phyloP scores from a whole-genome alignment of 1,140 invertebrate genomes.

The Sycophaga agraensis region DNA sequence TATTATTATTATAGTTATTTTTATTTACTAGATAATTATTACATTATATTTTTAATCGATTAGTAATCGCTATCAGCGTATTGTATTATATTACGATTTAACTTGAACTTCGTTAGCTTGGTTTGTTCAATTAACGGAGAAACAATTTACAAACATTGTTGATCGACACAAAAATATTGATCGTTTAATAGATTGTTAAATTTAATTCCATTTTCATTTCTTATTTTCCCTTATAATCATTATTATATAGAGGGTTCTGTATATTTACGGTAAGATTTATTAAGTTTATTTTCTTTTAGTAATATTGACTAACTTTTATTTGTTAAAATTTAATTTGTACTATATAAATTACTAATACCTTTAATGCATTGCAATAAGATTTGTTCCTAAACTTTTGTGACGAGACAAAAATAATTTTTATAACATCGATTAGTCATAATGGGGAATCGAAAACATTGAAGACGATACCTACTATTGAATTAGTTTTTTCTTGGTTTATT shows the following conservation, averaged over 20 bases:
- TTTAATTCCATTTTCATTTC: slow-evolving; percentile 29
- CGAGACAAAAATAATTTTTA: too few relatives aligned
- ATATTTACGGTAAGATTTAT: background rate
- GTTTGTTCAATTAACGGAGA: slow-evolving; percentile 43
- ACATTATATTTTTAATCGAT: slow-evolving; percentile 34
- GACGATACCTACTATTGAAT: background rate
- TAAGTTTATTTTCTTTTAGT: background rate
- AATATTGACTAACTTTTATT: background rate
- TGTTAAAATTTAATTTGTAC: background rate
- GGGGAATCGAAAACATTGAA: background rate
- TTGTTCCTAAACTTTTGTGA: slow-evolving; percentile 20
- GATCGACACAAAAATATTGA: slow-evolving; percentile 39
- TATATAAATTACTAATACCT: background rate
- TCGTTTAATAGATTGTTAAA: slow-evolving; percentile 37
- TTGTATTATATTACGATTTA: slow-evolving; percentile 42
- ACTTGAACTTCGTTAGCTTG: slow-evolving; percentile 40
- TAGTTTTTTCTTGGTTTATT: background rate
- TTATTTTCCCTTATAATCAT: background rate
- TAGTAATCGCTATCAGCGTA: slow-evolving; percentile 37
- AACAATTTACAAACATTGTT: slow-evolving; percentile 33
- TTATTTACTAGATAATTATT: slow-evolving; percentile 31
- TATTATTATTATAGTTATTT: slow-evolving; percentile 33
- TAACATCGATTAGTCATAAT: background rate
- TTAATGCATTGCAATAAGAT: background rate
- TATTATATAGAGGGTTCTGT: background rate